Evolutionary conservation across 2,888 invertebrate species (phyloP).

Genomic region (Vandiemenella viatica): DNA sequence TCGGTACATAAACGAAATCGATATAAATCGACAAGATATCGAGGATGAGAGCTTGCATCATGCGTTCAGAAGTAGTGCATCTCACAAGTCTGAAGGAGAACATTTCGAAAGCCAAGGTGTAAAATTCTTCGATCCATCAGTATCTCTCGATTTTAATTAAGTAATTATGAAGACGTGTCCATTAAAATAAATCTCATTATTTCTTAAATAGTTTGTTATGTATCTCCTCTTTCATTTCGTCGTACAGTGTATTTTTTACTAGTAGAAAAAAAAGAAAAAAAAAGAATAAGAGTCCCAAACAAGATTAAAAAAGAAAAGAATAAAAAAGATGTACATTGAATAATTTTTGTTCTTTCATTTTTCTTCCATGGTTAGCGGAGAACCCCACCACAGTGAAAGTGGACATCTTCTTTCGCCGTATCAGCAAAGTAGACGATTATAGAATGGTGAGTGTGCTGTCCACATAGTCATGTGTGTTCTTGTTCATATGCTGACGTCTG

Average conservation of each 20-base stretch:
- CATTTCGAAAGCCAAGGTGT: no score
- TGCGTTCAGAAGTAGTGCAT: no score
- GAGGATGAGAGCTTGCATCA: no score
- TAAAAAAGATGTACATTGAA: constrained; percentile 1
- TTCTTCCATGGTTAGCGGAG: constrained; percentile 42
- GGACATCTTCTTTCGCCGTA: constrained; percentile 93
- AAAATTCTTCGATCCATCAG: no score
- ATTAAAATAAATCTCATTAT: no score
- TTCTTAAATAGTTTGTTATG: neutral
- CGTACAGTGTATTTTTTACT: neutral
- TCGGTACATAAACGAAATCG: no score
- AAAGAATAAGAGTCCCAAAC: neutral
- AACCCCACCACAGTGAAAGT: constrained; percentile 77
- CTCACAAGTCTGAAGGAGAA: no score
- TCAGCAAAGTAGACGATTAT: constrained; percentile 98
- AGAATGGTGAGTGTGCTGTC: constrained; percentile 78
- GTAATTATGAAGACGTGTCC: no score
- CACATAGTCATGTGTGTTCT: constrained; percentile 5
- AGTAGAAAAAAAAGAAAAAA: no score
- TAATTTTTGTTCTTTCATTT: constrained; percentile 11
- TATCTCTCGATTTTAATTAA: no score
- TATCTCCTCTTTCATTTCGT: neutral
- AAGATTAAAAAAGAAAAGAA: no score
- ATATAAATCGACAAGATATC: no score
- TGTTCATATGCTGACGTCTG: constrained; percentile 8